phyloP scores from a whole-genome alignment of 1,140 invertebrate species.

The Gonatopus flavifemur region DNA sequence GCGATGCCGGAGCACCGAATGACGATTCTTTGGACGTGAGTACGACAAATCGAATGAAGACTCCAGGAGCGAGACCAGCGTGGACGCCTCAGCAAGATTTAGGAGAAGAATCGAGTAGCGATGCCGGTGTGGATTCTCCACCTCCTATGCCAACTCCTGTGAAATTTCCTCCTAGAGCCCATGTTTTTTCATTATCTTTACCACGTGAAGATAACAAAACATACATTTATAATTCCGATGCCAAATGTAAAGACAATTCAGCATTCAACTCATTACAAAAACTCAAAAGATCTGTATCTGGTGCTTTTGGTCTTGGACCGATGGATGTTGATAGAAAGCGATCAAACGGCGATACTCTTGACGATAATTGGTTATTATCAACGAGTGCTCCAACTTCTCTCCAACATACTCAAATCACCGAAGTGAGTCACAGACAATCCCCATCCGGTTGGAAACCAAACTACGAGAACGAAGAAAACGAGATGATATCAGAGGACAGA shows the following conservation, averaged over 20 bases:
- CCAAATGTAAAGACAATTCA: conserved; percentile 57
- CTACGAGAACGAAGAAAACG: conserved; percentile 36
- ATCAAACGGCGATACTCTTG: conserved; percentile 36
- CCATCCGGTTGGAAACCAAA: conserved; percentile 35
- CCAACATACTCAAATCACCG: conserved; percentile 60
- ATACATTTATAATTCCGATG: conserved; percentile 58
- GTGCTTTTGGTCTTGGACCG: conserved; percentile 60
- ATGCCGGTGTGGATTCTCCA: conserved; percentile 61
- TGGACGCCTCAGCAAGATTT: conserved; percentile 86
- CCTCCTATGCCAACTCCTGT: conserved; percentile 46
- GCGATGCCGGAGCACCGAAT: conserved; percentile 64
- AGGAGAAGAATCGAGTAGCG: conserved; percentile 66
- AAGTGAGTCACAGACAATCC: conserved; percentile 24
- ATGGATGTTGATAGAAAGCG: conserved; percentile 32
- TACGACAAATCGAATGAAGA: conserved; percentile 33
- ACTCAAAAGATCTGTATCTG: conserved; percentile 68
- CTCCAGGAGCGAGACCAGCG: conserved; percentile 39
- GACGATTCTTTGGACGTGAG: conserved; percentile 46
- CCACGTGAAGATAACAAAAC: conserved; percentile 66
- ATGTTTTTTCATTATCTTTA: conserved; percentile 73
- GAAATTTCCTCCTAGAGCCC: conserved; percentile 66
- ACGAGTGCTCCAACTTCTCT: conserved; percentile 77
- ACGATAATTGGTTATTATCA: conserved; percentile 76
- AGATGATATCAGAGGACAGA: conserved; percentile 35
- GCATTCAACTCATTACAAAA: conserved; percentile 70